Evolutionary conservation across 2,797 vertebrate species (phyloP).

Genomic region (Rhabdomys pumilio): DNA sequence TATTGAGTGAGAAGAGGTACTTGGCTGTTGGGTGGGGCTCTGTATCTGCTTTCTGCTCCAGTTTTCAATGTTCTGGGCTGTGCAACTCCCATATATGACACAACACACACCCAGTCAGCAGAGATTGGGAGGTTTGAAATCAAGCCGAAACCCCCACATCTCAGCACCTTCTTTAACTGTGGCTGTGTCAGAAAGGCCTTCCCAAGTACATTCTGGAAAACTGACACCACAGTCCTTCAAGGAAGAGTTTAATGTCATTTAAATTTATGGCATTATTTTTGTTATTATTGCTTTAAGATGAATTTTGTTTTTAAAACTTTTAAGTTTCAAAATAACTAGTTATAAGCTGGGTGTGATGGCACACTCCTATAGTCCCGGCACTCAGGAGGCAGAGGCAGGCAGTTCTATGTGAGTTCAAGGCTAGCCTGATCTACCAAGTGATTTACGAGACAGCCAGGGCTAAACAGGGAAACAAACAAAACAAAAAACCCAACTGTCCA

Average conservation of each 20-base stretch:
- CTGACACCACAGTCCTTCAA: neutral
- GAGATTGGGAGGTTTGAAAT: neutral
- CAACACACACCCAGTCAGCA: neutral
- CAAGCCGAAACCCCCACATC: neutral
- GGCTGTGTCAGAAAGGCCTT: neutral
- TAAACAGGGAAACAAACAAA: neutral
- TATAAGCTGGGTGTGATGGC: neutral
- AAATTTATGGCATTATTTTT: slow-evolving; percentile 47
- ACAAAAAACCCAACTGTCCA: neutral
- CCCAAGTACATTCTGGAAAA: neutral
- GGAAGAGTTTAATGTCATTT: neutral
- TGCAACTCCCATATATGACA: neutral
- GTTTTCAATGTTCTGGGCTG: neutral
- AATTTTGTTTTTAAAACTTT: slow-evolving; percentile 49
- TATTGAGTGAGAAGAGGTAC: neutral
- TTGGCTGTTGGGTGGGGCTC: neutral
- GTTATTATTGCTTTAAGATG: slow-evolving; percentile 54
- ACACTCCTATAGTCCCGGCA: neutral
- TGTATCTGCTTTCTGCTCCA: neutral
- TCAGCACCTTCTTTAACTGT: neutral
- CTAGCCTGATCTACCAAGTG: neutral
- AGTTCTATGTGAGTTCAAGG: neutral
- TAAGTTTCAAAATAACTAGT: slow-evolving; percentile 29
- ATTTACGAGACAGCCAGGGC: neutral
- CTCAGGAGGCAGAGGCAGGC: neutral